Base-by-base conservation (phyloP, 2,113 vertebrate genomes). In the Hippocampus comes region DNA sequence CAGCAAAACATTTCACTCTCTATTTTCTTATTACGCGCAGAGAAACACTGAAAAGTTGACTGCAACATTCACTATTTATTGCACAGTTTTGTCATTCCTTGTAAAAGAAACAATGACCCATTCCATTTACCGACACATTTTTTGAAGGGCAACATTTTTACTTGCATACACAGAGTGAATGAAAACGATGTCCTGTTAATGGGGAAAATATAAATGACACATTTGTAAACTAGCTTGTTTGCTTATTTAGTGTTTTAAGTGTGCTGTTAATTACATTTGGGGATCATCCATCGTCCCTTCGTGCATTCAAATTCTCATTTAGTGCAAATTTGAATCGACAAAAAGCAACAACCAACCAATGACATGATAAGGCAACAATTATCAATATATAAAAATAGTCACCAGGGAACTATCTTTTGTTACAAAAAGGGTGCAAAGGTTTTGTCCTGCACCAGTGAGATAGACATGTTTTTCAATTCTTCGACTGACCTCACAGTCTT, bases 391-490 rank as follows among this genome's bases (percentile, higher is more conserved):
- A 91, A 93, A 95, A 93, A 92, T 80, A 75, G 80, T 89, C 88
- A 63, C 76, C 85, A 81, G 79, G 87, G 83, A 91, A 88, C 84
- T 90, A 86, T 88, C 80, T 85, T 77, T 80, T 4, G 82, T 96
- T 95, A 99, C 80, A 93, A 96, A 94, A 98, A 96, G 8, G 96
- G 95, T 85, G 93, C 87, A 92, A 98, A 97, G 89, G 91, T 93
- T 89, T 94, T 95, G 77, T 98, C 95, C 84, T 96, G 95, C 70
- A 98, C 96, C 78, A 98, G 90, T 66, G 95, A 98, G 85, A 95
- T 61, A 64, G 96, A 94, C 80, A 96, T 93, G 82, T 99, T 96
- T 87, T 94, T 97, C 75, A 99, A 92, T 87, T 99, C 95, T 79
- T 96, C 94, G 18, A 92, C 93, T 0, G 97, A 98, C 66, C 78